These are phyloP conservation scores for Epinephelus lanceolatus DNA, from an alignment of 2,113 vertebrate species.

Conservation along the genomic window DNA sequence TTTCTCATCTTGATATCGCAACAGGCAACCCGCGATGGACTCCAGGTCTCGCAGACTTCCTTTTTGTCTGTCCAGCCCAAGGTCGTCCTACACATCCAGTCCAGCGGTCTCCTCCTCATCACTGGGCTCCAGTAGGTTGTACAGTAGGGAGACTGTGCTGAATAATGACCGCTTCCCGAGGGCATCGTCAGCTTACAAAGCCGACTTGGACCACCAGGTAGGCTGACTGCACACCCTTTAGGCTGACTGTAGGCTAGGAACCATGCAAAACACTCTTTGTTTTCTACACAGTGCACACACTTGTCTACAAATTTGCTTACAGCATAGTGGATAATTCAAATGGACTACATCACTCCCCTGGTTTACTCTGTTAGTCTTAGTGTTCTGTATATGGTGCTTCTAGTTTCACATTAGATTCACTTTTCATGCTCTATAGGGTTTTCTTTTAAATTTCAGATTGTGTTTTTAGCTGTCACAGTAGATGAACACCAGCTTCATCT, in stretches of 20 bases:
- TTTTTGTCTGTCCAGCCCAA: slow-evolving; percentile 87
- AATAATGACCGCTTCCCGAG: slow-evolving; percentile 86
- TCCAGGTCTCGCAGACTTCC: slow-evolving; percentile 93
- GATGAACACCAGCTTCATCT: not conserved
- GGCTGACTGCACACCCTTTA: not conserved
- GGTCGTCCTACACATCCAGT: slow-evolving; percentile 72
- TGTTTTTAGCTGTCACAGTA: not conserved
- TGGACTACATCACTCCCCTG: not conserved
- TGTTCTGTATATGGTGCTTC: not conserved
- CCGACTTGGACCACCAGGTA: slow-evolving; percentile 92
- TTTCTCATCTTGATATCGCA: slow-evolving; percentile 5
- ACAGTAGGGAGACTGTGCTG: slow-evolving; percentile 82
- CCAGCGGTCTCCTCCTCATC: slow-evolving; percentile 73
- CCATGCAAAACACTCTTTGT: not conserved
- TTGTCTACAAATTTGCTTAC: not conserved
- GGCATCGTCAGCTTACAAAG: slow-evolving; percentile 87
- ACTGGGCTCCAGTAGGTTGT: slow-evolving; percentile 75
- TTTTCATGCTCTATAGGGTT: not conserved
- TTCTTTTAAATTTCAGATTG: no score
- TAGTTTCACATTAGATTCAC: not conserved
- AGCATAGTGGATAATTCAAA: not conserved
- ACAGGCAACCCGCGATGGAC: slow-evolving; percentile 88
- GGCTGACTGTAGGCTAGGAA: not conserved
- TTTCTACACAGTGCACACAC: not conserved
- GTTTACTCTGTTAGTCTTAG: not conserved